phyloP scores from a whole-genome alignment of 2,113 vertebrate species.

The Tauraco erythrolophus region DNA sequence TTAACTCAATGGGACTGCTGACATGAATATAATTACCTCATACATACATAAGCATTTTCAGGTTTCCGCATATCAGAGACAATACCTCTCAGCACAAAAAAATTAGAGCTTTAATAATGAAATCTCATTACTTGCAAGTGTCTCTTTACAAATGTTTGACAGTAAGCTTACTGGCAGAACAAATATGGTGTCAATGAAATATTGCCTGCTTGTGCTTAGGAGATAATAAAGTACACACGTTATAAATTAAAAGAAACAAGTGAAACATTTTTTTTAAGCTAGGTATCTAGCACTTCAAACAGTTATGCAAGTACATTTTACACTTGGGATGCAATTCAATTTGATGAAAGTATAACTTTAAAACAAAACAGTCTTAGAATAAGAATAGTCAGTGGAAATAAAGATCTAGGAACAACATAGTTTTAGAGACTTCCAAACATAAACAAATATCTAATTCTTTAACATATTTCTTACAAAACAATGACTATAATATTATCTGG shows the following conservation, averaged over 20 bases:
- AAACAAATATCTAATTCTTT: background rate
- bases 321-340: background rate
- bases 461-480: background rate
- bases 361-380: background rate
- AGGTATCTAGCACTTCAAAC: background rate
- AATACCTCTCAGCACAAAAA: background rate
- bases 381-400: background rate
- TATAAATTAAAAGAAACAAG: background rate
- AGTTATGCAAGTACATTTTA: background rate
- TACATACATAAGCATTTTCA: slow-evolving; percentile 15
- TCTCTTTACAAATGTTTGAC: slow-evolving; percentile 14
- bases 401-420: background rate
- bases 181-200: background rate
- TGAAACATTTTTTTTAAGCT: background rate
- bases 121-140: slow-evolving; percentile 27
- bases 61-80: background rate
- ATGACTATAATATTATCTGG: background rate
- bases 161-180: background rate
- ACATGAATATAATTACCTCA: slow-evolving; percentile 35
- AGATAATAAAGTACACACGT: background rate
- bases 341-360: background rate
- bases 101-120: background rate
- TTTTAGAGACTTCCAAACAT: background rate
- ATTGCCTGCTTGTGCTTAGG: background rate
- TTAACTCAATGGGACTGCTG: slow-evolving; percentile 26